Evolutionary conservation across 2,888 invertebrate genomes (phyloP), one percentile per base, ranked within the genome.

Genomic region (Caenorhabditis sinica): DNA sequence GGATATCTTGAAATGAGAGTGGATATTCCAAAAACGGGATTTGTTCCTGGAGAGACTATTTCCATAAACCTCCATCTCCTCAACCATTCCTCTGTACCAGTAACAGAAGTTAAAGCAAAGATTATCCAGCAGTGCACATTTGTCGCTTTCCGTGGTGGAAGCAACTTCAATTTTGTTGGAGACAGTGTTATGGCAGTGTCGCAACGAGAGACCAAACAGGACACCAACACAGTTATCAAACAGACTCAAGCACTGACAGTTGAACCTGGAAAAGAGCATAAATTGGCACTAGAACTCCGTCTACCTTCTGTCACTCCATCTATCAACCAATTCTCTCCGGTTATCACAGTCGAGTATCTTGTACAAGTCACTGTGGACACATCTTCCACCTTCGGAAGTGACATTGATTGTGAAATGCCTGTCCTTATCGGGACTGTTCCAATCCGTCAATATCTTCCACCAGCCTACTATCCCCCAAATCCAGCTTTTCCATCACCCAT

Each of bases 1-100:
- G 89, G 89, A 17, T 71, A 71, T 36, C 33, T 89, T 28, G 82
- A 82, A 36, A 79, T 85, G n/a, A 65, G 79, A 15, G 87, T 86
- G 30, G 71, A 76, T 53, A 72, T 76, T 43, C 74, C 83, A 17
- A 89, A 89, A 56, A 75, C 82, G 45, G 89, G 89, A 25, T 89
- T 83, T 49, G 89, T 89, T 3, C 87, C 89, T 9, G 89, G 89
- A 49, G 89, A 89, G 40, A 74, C 65, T 28, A 65, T 89, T 20
- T 61, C 82, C 15, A 51, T 89, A n/a, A 68, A 72, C 17, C 68
- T 88, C 9, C 86, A 89, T 30, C 75, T 89, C 51, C 60, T 77
- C 20, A 89, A 89, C 75, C 72, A 72, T n/a, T 73, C 82, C 0
- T 65, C 68, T 2, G 77, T 84, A 33, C 75, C 87, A 23, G 83